Conservation (phyloP, 1,140 invertebrate genomes). For the Whitmania pigra region DNA sequence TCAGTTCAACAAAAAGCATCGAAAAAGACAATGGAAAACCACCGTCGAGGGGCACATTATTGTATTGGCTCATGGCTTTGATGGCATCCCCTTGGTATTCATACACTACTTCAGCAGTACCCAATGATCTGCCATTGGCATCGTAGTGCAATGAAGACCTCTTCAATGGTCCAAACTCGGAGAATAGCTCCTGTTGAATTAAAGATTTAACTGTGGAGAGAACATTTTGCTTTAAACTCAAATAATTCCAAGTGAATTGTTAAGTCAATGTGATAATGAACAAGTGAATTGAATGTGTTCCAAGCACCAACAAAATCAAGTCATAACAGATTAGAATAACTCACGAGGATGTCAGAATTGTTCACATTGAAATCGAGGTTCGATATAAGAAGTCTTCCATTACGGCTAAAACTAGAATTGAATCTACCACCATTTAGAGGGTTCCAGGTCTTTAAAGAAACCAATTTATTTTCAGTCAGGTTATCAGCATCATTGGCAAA, state of each 20-base stretch:
- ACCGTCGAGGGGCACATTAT: constrained; percentile 80
- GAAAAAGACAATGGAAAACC: too few species aligned
- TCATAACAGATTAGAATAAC: not conserved
- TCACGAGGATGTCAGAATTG: too few species aligned
- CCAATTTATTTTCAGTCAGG: too few species aligned
- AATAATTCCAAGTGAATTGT: not conserved
- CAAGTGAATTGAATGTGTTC: too few species aligned
- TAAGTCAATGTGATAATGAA: not conserved
- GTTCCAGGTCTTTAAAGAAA: too few species aligned
- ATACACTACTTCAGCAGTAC: constrained; percentile 84
- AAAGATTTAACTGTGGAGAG: not conserved
- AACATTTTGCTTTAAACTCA: not conserved
- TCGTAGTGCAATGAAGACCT: constrained; percentile 88
- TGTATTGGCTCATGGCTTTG: constrained; percentile 86
- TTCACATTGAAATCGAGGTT: too few species aligned
- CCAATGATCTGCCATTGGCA: constrained; percentile 74
- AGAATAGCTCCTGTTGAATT: constrained; percentile 51
- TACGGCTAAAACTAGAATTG: too few species aligned
- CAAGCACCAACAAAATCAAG: not conserved
- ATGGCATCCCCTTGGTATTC: constrained; percentile 71
- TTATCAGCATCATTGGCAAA: too few species aligned
- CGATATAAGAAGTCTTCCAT: too few species aligned
- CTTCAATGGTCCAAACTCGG: constrained; percentile 77
- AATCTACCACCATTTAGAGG: too few species aligned
- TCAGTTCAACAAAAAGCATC: too few species aligned